Base-by-base conservation (phyloP, 2,888 invertebrate genomes). In the Gryllus longicercus region DNA sequence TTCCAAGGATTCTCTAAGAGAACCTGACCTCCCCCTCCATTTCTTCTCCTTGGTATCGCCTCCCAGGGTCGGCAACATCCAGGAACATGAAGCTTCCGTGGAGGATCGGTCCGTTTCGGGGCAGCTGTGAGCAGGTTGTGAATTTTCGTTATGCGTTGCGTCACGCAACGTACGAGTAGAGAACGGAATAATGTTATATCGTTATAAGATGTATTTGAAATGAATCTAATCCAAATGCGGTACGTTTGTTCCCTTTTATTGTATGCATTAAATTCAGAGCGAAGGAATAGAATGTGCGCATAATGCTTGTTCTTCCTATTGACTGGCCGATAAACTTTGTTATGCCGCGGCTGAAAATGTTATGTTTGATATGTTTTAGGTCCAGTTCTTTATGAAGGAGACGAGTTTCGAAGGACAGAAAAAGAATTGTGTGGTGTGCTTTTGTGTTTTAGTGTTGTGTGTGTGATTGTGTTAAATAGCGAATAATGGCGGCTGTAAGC, bases 401-500 rank as follows among this genome's bases (percentile, higher is more conserved):
- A 18, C n/a, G 63, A 11, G 14, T 63, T 63, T 14, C n/a, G 63
- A 18, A 63, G 16, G 63, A 38, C 38, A 8, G 38, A 38, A 38
- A 38, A 38, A 5, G 38, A 38, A 38, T 38, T 38, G 38, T 38
- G 38, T 5, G 0, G 38, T 38, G 38, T 38, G 38, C 38, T 38
- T 38, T 38, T 38, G 38, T 38, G 38, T 38, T 38, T 38, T 38
- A n/a, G 63, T 63, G 63, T n/a, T 63, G 63, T 63, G 4, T 63
- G 16, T 63, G 38, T 38, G 38, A 63, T 63, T 63, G 63, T 63
- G 4, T 63, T n/a, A 63, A 14, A 63, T 63, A 63, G 63, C 63
- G 63, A 63, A 63, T 63, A 14, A 77, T 77, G 77, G 77, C 77
- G 11, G 77, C 50, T 18, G n/a, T 49, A n/a, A 49, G 50, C 25